Evolutionary conservation across 2,888 invertebrate species (phyloP).

Genomic region (Phytoseiulus persimilis): DNA sequence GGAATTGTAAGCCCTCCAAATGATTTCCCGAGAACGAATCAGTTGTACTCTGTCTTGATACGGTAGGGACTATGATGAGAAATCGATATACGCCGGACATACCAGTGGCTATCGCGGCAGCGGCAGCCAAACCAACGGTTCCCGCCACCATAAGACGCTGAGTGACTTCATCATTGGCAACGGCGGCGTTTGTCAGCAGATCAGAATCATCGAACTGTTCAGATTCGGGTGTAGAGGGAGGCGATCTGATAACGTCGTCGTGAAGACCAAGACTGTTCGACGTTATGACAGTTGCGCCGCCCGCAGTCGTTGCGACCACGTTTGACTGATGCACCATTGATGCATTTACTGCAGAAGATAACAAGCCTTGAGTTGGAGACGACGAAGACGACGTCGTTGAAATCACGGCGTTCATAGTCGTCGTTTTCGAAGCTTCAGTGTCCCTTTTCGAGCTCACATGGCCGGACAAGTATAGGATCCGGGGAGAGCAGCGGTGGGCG

Average conservation of each 20-base stretch:
- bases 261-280: slow-evolving; percentile 22
- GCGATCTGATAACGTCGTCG: background rate
- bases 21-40: too few species aligned
- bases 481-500: background rate
- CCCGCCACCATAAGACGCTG: slow-evolving; percentile 92
- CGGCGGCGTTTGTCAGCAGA: slow-evolving; percentile 66
- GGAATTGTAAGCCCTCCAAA: too few species aligned
- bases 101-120: slow-evolving; percentile 84
- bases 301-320: background rate
- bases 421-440: background rate
- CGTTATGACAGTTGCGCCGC: slow-evolving; percentile 11
- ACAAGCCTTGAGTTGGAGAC: slow-evolving; percentile 24
- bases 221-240: slow-evolving; percentile 51
- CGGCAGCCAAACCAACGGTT: slow-evolving; percentile 89
- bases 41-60: too few species aligned
- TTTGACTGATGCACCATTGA: slow-evolving; percentile 8
- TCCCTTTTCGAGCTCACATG: background rate
- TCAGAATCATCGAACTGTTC: slow-evolving; percentile 62
- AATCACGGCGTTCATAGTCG: slow-evolving; percentile 27
- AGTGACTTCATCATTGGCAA: slow-evolving; percentile 79
- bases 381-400: slow-evolving; percentile 36
- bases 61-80: too few species aligned
- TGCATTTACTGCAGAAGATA: slow-evolving; percentile 15
- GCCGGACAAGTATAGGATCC: background rate
- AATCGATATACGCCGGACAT: too few species aligned